Evolutionary conservation across 2,797 vertebrate genomes (phyloP).

Genomic region (Acipenser oxyrinchus): DNA sequence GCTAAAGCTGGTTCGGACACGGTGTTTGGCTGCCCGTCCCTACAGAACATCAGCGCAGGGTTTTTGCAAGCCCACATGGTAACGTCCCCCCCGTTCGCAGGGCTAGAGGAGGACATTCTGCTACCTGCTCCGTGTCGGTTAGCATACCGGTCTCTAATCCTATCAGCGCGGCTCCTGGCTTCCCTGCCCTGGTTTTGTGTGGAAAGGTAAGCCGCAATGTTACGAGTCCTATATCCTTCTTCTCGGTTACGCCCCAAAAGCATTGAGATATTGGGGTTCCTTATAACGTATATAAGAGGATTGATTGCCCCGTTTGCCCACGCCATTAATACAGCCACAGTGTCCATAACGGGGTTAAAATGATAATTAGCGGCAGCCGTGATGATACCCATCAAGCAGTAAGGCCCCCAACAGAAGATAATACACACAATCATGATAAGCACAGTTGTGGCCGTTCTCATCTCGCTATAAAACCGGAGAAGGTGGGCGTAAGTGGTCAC

Average conservation of each 20-base stretch:
- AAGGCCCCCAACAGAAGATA: conserved; percentile 88
- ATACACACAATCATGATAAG: conserved; percentile 87
- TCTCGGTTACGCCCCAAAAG: conserved; percentile 76
- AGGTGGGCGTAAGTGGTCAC: conserved; percentile 77
- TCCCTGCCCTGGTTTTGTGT: conserved; percentile 49
- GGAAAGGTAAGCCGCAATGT: conserved; percentile 63
- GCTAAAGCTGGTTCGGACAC: conserved; percentile 36
- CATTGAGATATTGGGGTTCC: conserved; percentile 84
- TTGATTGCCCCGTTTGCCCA: conserved; percentile 95
- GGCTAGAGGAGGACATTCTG: conserved; percentile 61
- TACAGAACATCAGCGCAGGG: conserved; percentile 81
- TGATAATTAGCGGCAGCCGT: conserved; percentile 61
- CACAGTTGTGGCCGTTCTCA: conserved; percentile 87
- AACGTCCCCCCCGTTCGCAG: conserved; percentile 58
- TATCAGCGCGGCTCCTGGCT: conserved; percentile 42
- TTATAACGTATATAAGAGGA: conserved; percentile 82
- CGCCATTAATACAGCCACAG: conserved; percentile 78
- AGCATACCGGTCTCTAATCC: conserved; percentile 48
- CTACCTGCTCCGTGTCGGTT: conserved; percentile 49
- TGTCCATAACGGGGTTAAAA: conserved; percentile 75
- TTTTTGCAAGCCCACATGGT: conserved; percentile 90
- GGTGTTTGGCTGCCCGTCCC: conserved; percentile 62
- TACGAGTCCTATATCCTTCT: conserved; percentile 86
- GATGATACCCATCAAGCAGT: conserved; percentile 80
- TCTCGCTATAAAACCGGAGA: conserved; percentile 80